These are phyloP conservation scores for Ophion ventricosus DNA, from an alignment of 2,888 invertebrate species.

Conservation along the genomic window DNA sequence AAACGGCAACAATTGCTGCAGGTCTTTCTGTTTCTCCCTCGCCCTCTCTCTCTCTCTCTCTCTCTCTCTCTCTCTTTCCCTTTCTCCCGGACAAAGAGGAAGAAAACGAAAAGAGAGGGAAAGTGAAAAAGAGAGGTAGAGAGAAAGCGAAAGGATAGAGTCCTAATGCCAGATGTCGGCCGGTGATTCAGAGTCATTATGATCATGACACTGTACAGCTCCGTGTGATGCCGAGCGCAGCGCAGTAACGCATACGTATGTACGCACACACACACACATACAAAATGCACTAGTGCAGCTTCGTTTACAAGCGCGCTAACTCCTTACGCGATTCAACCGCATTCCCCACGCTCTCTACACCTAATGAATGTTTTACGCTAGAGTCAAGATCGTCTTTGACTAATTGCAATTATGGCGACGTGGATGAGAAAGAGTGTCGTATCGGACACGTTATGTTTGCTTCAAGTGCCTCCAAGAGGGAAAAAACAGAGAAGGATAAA, in stretches of 20 bases:
- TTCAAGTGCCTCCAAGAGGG: background rate
- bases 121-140: background rate
- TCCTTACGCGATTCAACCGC: slow-evolving; percentile 18
- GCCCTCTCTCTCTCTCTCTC: slow-evolving; percentile 2
- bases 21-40: slow-evolving; percentile 62
- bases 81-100: slow-evolving; percentile 7
- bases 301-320: slow-evolving; percentile 35
- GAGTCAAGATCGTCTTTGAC: slow-evolving; percentile 17
- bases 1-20: slow-evolving; percentile 81
- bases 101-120: background rate
- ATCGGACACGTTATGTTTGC: background rate
- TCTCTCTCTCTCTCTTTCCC: background rate
- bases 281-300: background rate
- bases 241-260: slow-evolving; percentile 3
- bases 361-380: slow-evolving; percentile 36
- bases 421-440: background rate
- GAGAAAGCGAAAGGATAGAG: slow-evolving; percentile 70
- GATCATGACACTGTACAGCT: slow-evolving; percentile 77
- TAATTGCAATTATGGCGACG: slow-evolving; percentile 36
- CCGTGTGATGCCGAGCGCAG: slow-evolving; percentile 48
- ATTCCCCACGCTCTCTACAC: slow-evolving; percentile 25
- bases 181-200: slow-evolving; percentile 79
- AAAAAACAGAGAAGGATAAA: background rate
- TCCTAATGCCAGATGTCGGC: slow-evolving; percentile 81
- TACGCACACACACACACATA: background rate